Evolutionary conservation across 2,113 vertebrate species (phyloP).

Genomic region (Felis chaus): DNA sequence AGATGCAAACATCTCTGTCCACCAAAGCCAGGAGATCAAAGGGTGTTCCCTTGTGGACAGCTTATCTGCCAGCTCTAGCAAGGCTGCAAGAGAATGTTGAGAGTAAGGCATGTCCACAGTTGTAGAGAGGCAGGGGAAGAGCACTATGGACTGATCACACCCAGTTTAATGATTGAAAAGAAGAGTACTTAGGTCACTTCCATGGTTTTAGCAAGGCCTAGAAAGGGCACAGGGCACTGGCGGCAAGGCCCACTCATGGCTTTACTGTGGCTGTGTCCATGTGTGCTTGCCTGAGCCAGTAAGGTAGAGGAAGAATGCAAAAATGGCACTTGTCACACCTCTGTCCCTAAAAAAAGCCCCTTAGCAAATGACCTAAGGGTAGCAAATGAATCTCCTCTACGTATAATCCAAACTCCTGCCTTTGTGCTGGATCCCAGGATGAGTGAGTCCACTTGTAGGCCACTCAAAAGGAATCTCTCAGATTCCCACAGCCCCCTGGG

Average conservation of each 20-base stretch:
- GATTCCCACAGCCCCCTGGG: background rate
- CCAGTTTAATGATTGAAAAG: background rate
- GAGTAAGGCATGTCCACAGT: background rate
- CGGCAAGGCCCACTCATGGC: background rate
- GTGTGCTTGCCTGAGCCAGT: background rate
- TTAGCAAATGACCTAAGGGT: background rate
- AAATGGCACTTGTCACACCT: background rate
- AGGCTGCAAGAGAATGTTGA: background rate
- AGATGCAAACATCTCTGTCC: background rate
- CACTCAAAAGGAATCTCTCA: background rate
- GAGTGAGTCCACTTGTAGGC: background rate
- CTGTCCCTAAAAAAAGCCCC: background rate
- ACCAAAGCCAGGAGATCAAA: background rate
- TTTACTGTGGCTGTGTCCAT: background rate
- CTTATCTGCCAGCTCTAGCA: background rate
- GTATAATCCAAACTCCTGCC: background rate
- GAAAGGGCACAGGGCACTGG: background rate
- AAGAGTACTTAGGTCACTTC: background rate
- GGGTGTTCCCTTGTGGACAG: background rate
- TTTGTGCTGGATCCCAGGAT: background rate
- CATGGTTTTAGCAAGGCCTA: background rate
- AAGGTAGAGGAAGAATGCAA: background rate
- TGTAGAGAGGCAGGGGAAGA: background rate
- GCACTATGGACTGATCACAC: background rate
- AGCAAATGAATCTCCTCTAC: background rate